Evolutionary conservation across 2,113 vertebrate species (phyloP).

Genomic region (Callorhinus ursinus): DNA sequence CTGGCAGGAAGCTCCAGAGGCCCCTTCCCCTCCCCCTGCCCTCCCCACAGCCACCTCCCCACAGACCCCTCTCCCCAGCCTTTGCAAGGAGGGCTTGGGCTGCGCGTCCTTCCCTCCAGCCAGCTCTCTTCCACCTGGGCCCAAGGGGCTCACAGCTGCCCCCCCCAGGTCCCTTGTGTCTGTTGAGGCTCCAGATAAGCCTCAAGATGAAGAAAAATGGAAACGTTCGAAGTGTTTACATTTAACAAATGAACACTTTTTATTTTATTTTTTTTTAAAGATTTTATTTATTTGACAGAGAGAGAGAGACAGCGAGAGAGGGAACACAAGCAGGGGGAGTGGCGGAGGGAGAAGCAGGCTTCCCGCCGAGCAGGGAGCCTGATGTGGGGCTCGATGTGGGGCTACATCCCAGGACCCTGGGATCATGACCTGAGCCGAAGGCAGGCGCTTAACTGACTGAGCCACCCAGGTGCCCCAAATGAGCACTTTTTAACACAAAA

Average conservation of each 20-base stretch:
- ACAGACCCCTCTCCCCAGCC: too few relatives aligned
- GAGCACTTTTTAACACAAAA: neutral
- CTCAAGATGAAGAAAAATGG: neutral
- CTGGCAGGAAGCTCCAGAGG: neutral
- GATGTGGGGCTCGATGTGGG: rapidly evolving
- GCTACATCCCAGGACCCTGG: too few relatives aligned
- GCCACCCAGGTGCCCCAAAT: neutral
- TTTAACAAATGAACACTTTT: neutral
- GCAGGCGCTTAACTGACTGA: neutral
- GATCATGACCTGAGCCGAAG: neutral
- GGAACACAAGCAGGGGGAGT: neutral
- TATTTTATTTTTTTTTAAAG: neutral
- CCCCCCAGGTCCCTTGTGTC: neutral
- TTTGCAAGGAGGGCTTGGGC: neutral
- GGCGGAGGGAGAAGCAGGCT: neutral
- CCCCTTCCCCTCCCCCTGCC: neutral
- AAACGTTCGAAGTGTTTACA: neutral
- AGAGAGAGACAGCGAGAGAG: neutral
- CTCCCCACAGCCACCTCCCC: too few relatives aligned
- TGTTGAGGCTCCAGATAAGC: neutral
- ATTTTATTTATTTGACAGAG: neutral
- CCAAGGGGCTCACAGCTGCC: neutral
- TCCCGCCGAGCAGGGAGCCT: neutral
- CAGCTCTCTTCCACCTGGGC: neutral
- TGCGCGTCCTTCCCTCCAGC: neutral